Percentiles rank a stretch among this genome's conserved stretches.
These are phyloP conservation scores for Chaetoderma sp. DNA, from an alignment of 2,888 invertebrate genomes.

Conservation along the genomic window DNA sequence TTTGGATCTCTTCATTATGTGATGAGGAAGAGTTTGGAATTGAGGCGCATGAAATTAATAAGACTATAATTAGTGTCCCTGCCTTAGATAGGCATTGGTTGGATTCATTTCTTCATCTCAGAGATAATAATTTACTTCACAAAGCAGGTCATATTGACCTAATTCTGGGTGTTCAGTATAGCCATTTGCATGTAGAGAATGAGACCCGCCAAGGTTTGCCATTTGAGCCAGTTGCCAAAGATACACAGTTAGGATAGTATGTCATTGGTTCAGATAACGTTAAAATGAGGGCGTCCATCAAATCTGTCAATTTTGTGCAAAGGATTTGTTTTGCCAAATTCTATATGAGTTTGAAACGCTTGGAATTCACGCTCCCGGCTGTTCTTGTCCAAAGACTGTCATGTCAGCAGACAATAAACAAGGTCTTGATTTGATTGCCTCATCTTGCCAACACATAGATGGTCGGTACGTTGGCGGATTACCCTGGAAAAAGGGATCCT, in stretches of 20 bases:
- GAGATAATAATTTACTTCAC: not conserved
- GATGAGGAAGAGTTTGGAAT: constrained; percentile 12
- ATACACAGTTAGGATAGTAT: constrained; percentile 18
- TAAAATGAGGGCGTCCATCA: not conserved
- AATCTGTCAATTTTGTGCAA: constrained; percentile 12
- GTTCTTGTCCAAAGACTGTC: not conserved
- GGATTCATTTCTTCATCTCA: not conserved
- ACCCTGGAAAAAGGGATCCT: constrained; percentile 17
- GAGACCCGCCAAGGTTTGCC: constrained; percentile 3
- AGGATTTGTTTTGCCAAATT: constrained; percentile 5
- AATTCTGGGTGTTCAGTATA: constrained; percentile 20
- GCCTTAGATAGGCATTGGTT: constrained; percentile 9
- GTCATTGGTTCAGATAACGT: constrained; percentile 10
- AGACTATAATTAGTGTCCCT: constrained; percentile 12
- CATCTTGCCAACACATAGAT: not conserved
- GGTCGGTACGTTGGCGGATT: constrained; percentile 1
- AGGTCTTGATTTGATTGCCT: not conserved
- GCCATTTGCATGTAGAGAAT: constrained; percentile 11
- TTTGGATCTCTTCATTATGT: constrained; percentile 11
- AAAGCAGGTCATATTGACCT: constrained; percentile 11
- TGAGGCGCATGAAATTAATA: constrained; percentile 18
- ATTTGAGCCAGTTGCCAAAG: constrained; percentile 15
- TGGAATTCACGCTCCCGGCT: constrained; percentile 10
- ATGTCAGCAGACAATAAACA: not conserved
- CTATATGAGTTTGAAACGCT: constrained; percentile 16